phyloP scores from a whole-genome alignment of 2,113 vertebrate genomes.

The Pseudopodoces humilis region DNA sequence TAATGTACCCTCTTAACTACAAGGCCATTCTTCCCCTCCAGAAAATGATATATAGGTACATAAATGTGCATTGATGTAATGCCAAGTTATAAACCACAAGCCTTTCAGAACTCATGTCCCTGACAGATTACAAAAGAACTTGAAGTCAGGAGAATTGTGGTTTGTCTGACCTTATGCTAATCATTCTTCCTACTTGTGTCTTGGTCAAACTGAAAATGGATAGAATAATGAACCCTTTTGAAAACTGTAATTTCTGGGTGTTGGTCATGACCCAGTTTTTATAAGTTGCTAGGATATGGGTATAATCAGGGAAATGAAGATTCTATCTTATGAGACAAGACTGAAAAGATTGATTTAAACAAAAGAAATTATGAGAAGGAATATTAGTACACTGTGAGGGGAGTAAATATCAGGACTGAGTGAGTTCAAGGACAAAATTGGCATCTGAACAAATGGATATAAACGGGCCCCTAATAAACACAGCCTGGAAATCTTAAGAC shows the following conservation, averaged over 20 bases:
- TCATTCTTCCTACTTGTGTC: conserved; percentile 45
- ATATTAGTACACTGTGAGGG: conserved; percentile 41
- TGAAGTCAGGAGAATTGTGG: conserved; percentile 46
- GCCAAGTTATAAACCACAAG: conserved; percentile 63
- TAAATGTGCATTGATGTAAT: conserved; percentile 66
- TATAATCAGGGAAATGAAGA: conserved; percentile 35
- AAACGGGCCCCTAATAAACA: conserved; percentile 24
- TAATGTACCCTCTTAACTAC: background rate
- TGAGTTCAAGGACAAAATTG: conserved; percentile 59
- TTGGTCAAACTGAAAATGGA: conserved; percentile 43
- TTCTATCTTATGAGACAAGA: conserved; percentile 31
- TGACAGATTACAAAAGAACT: conserved; percentile 59
- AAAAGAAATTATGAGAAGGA: conserved; percentile 35
- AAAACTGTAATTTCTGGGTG: conserved; percentile 26
- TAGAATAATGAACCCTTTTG: conserved; percentile 28
- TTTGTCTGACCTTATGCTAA: conserved; percentile 59
- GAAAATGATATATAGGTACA: conserved; percentile 63
- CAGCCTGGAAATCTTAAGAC: background rate
- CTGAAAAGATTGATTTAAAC: conserved; percentile 34
- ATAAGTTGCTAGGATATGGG: conserved; percentile 40
- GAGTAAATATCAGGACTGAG: conserved; percentile 61
- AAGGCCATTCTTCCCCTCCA: background rate
- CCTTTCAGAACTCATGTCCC: conserved; percentile 58
- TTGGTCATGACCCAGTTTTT: conserved; percentile 35
- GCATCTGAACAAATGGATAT: conserved; percentile 52